phyloP scores from a whole-genome alignment of 2,888 invertebrate genomes.

The Polydrusus tereticollis region DNA sequence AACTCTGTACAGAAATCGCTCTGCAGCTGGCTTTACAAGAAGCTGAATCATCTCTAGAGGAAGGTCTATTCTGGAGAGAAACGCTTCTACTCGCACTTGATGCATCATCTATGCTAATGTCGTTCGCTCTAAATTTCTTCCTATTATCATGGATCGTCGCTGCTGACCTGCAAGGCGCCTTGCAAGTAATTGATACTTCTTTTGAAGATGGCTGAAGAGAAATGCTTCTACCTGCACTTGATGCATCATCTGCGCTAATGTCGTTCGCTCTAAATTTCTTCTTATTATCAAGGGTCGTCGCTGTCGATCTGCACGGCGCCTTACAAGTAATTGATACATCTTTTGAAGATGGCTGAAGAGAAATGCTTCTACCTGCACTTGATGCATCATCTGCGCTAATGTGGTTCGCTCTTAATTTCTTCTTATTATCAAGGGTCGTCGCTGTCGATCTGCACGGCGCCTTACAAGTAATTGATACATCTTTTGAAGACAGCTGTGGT shows the following conservation, averaged over 20 bases:
- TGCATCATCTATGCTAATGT: slow-evolving; percentile 20
- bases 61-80: slow-evolving; percentile 31
- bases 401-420: slow-evolving; percentile 14
- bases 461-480: slow-evolving; percentile 35
- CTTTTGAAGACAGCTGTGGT: slow-evolving; percentile 28
- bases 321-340: slow-evolving; percentile 37
- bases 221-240: slow-evolving; percentile 1
- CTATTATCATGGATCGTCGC: slow-evolving; percentile 21
- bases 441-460: slow-evolving; percentile 38
- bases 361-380: background rate
- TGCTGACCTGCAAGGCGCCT: slow-evolving; percentile 39
- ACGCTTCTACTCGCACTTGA: slow-evolving; percentile 6
- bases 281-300: slow-evolving; percentile 17
- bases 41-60: slow-evolving; percentile 41
- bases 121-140: slow-evolving; percentile 8
- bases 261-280: slow-evolving; percentile 15
- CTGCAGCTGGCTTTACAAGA: slow-evolving; percentile 42
- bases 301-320: slow-evolving; percentile 37
- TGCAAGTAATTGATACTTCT: slow-evolving; percentile 38
- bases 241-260: slow-evolving; percentile 16
- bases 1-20: slow-evolving; percentile 38
- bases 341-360: slow-evolving; percentile 34
- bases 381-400: slow-evolving; percentile 22
- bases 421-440: slow-evolving; percentile 11
- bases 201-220: slow-evolving; percentile 34